Evolutionary conservation across 2,797 vertebrate species (phyloP).

Genomic region (Yasuhikotakia modesta): DNA sequence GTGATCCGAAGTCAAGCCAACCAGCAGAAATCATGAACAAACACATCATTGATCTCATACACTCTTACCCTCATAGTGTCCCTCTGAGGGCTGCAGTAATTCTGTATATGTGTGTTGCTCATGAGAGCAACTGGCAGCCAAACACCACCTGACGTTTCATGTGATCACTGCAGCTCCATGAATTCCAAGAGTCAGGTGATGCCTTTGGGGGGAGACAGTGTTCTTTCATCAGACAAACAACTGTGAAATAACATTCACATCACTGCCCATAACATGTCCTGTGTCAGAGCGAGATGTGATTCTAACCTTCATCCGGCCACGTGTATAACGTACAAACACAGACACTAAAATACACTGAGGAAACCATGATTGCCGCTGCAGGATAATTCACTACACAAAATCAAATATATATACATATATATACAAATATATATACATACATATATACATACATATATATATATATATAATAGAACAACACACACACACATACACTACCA

Average conservation of each 20-base stretch:
- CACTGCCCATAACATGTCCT: not conserved
- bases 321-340: no score
- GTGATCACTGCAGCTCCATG: conserved; percentile 46
- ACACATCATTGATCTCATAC: conserved; percentile 53
- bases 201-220: conserved; percentile 21
- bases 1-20: conserved; percentile 41
- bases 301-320: no score
- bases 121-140: conserved; percentile 47
- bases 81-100: conserved; percentile 39
- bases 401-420: no score
- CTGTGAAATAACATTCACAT: conserved; percentile 34
- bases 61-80: conserved; percentile 29
- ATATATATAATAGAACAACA: no score
- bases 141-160: conserved; percentile 54
- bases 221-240: conserved; percentile 22
- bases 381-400: no score
- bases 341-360: no score
- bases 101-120: conserved; percentile 44
- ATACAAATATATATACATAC: no score
- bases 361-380: no score
- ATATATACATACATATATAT: no score
- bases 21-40: conserved; percentile 48
- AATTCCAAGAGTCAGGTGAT: conserved; percentile 50
- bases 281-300: no score
- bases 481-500: no score